Evolutionary conservation across 2,113 vertebrate species (phyloP), one percentile per base, ranked within the genome.

Genomic region (Microtus oregoni): DNA sequence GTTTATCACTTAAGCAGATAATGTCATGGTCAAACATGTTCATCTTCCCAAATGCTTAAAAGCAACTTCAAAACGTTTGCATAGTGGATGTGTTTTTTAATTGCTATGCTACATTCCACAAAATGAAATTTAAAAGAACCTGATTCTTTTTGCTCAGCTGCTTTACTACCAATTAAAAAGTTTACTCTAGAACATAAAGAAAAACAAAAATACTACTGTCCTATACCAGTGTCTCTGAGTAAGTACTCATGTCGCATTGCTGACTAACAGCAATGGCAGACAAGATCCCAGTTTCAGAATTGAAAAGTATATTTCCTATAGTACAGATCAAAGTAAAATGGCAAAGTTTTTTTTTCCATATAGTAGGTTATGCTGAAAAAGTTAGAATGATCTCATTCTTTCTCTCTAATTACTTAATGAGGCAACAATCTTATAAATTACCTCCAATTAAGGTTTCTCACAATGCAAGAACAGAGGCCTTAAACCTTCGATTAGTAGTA

Each of bases 401-500:
- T 87, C 26, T 94, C 11, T 79, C 9, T 65, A 91, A 58, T 32
- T 81, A 1, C 58, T 77, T 85, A 91, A 61, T 61, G 26, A 94
- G 4, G 55, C 8, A 70, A 13, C 7, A 22, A 12, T 61, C 10
- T 77, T 91, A 81, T 50, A 94, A 89, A 95, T 92, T 79, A 89
- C 12, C 32, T 77, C 20, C 22, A 12, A 41, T 65, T 89, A 96
- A 95, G 65, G 30, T 70, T 87, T 76, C 44, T 65, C 26, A 76
- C 50, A 75, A 50, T 22, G 19, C 35, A 5, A 81, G 5, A 58
- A 32, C 11, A 26, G 35, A 95, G 85, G 4, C 10, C 77, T 91
- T 92, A 92, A 93, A 96, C 70, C 55, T 86, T 58, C 65, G n/a
- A 58, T 91, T 82, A 92, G 47, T 55, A 96, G 63, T 88, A 78